Percentiles rank a stretch among this genome's conserved stretches.
Evolutionary conservation across 1,140 invertebrate species (phyloP).

Genomic region (Triops cancriformis): DNA sequence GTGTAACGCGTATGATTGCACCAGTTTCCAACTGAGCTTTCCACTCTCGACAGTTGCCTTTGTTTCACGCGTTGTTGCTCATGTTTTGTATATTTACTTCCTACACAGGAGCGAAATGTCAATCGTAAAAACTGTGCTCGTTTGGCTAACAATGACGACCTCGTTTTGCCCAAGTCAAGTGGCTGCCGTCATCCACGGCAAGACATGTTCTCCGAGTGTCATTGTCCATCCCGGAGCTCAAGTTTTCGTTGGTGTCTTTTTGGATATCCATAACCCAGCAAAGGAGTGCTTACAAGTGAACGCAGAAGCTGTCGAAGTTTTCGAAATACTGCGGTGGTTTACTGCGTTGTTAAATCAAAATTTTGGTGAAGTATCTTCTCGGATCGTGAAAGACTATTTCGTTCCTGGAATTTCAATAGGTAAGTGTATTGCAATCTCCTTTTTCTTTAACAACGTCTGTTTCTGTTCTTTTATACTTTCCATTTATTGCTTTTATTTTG

Average conservation of each 20-base stretch:
- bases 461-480: background rate
- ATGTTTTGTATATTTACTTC: background rate
- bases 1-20: background rate
- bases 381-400: slow-evolving; percentile 24
- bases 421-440: background rate
- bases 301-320: slow-evolving; percentile 24
- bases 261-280: slow-evolving; percentile 20
- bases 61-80: background rate
- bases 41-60: background rate
- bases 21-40: no score
- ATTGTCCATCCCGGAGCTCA: background rate
- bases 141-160: background rate
- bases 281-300: slow-evolving; percentile 11
- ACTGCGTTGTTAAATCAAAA: slow-evolving; percentile 24
- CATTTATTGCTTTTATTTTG: background rate
- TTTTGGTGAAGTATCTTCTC: slow-evolving; percentile 21
- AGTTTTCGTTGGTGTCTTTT: slow-evolving; percentile 21
- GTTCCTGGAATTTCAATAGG: slow-evolving; percentile 24
- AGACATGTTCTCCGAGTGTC: background rate
- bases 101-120: background rate
- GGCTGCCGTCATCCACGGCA: background rate
- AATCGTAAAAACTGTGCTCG: background rate
- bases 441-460: background rate
- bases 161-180: background rate
- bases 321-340: slow-evolving; percentile 26